Evolutionary conservation across 2,113 vertebrate genomes (phyloP), one percentile per base, ranked within the genome.

Genomic region (Micronycteris hirsuta): DNA sequence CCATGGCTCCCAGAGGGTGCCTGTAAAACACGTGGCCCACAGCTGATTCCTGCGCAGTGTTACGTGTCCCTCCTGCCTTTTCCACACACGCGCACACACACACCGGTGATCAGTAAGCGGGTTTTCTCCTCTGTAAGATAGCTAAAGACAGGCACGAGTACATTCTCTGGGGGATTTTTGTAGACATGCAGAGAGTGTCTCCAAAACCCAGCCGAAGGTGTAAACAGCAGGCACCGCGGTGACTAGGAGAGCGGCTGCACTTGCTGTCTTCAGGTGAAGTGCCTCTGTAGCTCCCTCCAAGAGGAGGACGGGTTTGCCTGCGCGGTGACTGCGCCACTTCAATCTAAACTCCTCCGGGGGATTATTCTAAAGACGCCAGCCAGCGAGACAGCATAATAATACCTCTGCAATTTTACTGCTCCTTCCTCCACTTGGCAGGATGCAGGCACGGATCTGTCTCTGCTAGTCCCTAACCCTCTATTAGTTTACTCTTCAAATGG

Each of bases 251-350:
- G 94, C 81, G 54, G 36, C 38, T 70, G 33, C 14, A 45, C 38
- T 49, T 43, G 45, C 52, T 49, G 15, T 85, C 96, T 97, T 52
- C 65, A 86, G 82, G 67, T 81, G n/a, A 97, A 96, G 95, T 33
- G 85, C 68, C 65, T 74, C 45, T 56, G 24, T n/a, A 80, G 91
- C 85, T 91, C 91, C 47, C 43, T 58, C 5, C 19, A 11, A n/a
- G 80, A 52, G 43, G 80, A 78, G 87, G 67, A 70, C n/a, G 54
- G 33, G 70, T 58, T n/a, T 36, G 41, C 7, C 0, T 26, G 33
- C 6, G 4, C 58, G 24, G 26, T 26, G 58, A 49, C 93, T 77
- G 11, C 3, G 20, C 92, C 85, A 0, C 94, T 96, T 92, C 89
- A 58, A 52, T 58, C 87, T 77, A 45, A 67, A 78, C 81, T 71